phyloP scores from a whole-genome alignment of 1,140 invertebrate species.

The Maniola jurtina region DNA sequence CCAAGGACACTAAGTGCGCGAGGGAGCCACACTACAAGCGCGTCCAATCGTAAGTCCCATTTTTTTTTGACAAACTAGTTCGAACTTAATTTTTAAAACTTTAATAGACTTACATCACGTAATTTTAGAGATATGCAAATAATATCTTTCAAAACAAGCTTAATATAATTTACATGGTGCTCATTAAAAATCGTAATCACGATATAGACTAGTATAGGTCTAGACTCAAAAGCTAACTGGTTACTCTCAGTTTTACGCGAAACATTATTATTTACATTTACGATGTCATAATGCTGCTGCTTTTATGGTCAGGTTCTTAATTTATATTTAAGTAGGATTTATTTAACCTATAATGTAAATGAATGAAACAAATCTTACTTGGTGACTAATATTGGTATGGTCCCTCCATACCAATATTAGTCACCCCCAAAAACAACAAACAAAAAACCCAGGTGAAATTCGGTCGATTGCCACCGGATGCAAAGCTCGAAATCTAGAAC shows the following conservation, averaged over 20 bases:
- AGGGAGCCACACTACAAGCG: slow-evolving; percentile 29
- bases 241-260: slow-evolving; percentile 25
- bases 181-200: slow-evolving; percentile 34
- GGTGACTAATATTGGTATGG: no score
- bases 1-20: slow-evolving; percentile 36
- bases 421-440: neutral
- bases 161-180: slow-evolving; percentile 28
- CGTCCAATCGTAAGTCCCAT: slow-evolving; percentile 52
- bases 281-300: slow-evolving; percentile 29
- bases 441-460: neutral
- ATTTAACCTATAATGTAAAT: no score
- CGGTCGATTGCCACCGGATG: neutral
- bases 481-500: neutral
- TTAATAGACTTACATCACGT: slow-evolving; percentile 36
- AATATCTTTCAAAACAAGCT: slow-evolving; percentile 42
- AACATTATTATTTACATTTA: slow-evolving; percentile 26
- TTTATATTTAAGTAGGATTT: no score
- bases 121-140: slow-evolving; percentile 44
- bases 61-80: slow-evolving; percentile 46
- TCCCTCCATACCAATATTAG: neutral
- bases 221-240: slow-evolving; percentile 21
- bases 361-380: no score
- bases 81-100: slow-evolving; percentile 1
- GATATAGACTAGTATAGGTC: no score
- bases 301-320: neutral